A percentile compares a stretch with the other conserved stretches of the same genome.
Evolutionary conservation across 2,797 vertebrate species (phyloP).

Genomic region (Trematocara caparti): DNA sequence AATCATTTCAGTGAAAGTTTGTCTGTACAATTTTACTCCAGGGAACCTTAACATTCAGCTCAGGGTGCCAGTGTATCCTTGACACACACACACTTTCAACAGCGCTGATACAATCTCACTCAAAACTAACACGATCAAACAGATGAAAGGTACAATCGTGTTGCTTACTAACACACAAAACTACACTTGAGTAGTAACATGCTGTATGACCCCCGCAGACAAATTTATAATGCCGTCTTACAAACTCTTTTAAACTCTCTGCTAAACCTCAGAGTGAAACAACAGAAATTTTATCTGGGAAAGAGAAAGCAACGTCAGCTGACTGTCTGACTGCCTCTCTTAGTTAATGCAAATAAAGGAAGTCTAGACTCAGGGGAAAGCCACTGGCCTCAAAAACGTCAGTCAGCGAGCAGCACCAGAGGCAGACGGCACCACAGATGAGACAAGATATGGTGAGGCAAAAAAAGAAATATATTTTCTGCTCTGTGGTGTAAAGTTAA

Average conservation of each 20-base stretch:
- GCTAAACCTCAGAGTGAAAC: neutral
- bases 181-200: neutral
- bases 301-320: neutral
- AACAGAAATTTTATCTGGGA: neutral
- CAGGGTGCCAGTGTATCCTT: slow-evolving; percentile 37
- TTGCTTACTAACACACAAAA: neutral
- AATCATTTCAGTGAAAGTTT: slow-evolving; percentile 42
- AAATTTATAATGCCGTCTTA: neutral
- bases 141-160: neutral
- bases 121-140: slow-evolving; percentile 20
- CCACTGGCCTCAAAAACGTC: slow-evolving; percentile 6
- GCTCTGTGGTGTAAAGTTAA: neutral
- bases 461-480: slow-evolving; percentile 23
- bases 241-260: neutral
- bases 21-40: slow-evolving; percentile 26
- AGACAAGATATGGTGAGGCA: slow-evolving; percentile 2
- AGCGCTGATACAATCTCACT: slow-evolving; percentile 1
- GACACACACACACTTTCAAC: slow-evolving; percentile 18
- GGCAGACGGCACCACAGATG: slow-evolving; percentile 11
- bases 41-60: slow-evolving; percentile 56
- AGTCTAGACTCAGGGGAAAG: slow-evolving; percentile 18
- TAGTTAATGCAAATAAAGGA: slow-evolving; percentile 38
- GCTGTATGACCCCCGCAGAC: neutral
- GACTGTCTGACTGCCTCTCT: neutral
- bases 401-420: neutral